Conservation (phyloP, 2,797 vertebrate genomes). For the Hipposideros larvatus region DNA sequence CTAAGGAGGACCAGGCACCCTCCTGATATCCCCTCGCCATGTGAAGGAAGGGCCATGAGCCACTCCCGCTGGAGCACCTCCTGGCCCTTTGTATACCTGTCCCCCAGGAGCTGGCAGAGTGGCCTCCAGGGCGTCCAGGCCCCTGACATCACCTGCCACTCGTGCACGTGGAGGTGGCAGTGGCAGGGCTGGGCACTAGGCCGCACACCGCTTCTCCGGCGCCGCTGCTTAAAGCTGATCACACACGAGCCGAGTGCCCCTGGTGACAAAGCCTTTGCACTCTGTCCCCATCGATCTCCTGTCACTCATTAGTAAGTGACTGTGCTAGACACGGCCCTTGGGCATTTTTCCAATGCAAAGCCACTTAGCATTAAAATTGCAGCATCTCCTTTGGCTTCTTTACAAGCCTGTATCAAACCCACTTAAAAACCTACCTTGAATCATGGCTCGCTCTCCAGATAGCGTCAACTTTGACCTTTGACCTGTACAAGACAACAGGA, state of each 20-base stretch:
- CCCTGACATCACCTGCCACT: too few species aligned
- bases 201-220: rapidly evolving
- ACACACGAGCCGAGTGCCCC: constrained; percentile 89
- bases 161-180: too few species aligned
- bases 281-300: constrained; percentile 92
- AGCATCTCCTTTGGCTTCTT: constrained; percentile 82
- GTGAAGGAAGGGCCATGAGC: rapidly evolving
- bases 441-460: constrained; percentile 74
- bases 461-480: constrained; percentile 80
- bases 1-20: rapidly evolving
- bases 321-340: constrained; percentile 92
- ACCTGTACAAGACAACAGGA: constrained; percentile 67
- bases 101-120: too few species aligned
- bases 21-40: rapidly evolving
- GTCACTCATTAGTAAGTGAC: constrained; percentile 93
- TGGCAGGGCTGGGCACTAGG: neutral
- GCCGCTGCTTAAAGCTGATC: constrained; percentile 86
- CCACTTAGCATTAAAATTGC: constrained; percentile 93
- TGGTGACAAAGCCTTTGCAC: constrained; percentile 91
- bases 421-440: constrained; percentile 81
- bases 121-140: too few species aligned
- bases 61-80: rapidly evolving
- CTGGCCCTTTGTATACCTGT: neutral
- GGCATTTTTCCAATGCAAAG: constrained; percentile 93
- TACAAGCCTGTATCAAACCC: constrained; percentile 84